These are phyloP conservation scores for Amiota communis DNA, from an alignment of 2,888 invertebrate genomes.

Conservation along the genomic window DNA sequence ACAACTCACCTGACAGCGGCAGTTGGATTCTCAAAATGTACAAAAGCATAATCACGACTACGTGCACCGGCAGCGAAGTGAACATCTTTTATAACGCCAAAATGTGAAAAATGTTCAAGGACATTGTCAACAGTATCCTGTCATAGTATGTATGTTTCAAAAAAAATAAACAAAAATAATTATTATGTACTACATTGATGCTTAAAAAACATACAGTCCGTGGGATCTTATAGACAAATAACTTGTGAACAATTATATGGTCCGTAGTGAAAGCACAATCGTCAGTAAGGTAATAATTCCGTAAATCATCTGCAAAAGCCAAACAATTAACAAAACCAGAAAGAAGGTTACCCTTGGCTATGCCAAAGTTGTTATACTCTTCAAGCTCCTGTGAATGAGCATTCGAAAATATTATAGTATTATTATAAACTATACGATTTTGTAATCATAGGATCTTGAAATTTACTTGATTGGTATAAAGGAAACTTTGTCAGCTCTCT, in stretches of 20 bases:
- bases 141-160: background rate
- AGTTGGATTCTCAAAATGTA: conserved; percentile 20
- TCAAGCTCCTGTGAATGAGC: too few species aligned
- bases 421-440: too few species aligned
- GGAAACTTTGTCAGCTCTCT: too few species aligned
- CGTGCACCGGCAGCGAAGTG: background rate
- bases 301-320: conserved; percentile 32
- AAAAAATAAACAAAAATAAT: too few species aligned
- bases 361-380: too few species aligned
- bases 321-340: too few species aligned
- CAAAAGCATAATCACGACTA: background rate
- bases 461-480: too few species aligned
- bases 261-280: conserved; percentile 52
- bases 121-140: background rate
- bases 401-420: too few species aligned
- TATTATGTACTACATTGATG: too few species aligned
- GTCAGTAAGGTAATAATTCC: conserved; percentile 39
- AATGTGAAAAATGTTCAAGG: background rate
- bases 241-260: conserved; percentile 44
- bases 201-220: conserved; percentile 35
- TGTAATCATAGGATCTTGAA: too few species aligned
- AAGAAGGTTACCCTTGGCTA: too few species aligned
- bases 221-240: conserved; percentile 42
- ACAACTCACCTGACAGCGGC: conserved; percentile 26
- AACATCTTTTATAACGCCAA: background rate